These are phyloP conservation scores for Nudaria mundana DNA, from an alignment of 2,888 invertebrate genomes.

Conservation along the genomic window DNA sequence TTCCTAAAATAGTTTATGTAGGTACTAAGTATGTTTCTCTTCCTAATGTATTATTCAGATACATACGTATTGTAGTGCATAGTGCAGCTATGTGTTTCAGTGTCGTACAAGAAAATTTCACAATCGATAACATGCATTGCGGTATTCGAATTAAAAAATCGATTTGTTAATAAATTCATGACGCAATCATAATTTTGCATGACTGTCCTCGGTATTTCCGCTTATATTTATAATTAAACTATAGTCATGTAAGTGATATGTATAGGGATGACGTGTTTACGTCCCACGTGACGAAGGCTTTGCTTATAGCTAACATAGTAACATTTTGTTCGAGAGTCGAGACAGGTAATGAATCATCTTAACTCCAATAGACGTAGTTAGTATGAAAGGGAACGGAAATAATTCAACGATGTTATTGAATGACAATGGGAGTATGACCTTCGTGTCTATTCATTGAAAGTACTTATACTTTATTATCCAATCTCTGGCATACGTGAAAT, in stretches of 20 bases:
- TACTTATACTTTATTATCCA: neutral
- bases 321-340: neutral
- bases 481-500: neutral
- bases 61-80: no score
- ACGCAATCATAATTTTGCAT: neutral
- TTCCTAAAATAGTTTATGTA: no score
- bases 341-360: neutral
- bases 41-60: no score
- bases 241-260: neutral
- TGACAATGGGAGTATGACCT: neutral
- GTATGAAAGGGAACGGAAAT: neutral
- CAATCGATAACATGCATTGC: slow-evolving; percentile 33
- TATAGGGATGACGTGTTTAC: neutral
- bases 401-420: neutral
- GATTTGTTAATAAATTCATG: neutral
- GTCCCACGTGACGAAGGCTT: neutral
- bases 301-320: neutral
- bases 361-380: neutral
- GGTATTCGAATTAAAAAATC: slow-evolving; percentile 14
- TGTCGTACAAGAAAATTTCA: no score
- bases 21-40: no score
- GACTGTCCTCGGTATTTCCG: neutral
- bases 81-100: no score
- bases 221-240: neutral
- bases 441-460: neutral